Base-by-base conservation (phyloP, 1,140 invertebrate genomes). In the Camponotus floridanus region DNA sequence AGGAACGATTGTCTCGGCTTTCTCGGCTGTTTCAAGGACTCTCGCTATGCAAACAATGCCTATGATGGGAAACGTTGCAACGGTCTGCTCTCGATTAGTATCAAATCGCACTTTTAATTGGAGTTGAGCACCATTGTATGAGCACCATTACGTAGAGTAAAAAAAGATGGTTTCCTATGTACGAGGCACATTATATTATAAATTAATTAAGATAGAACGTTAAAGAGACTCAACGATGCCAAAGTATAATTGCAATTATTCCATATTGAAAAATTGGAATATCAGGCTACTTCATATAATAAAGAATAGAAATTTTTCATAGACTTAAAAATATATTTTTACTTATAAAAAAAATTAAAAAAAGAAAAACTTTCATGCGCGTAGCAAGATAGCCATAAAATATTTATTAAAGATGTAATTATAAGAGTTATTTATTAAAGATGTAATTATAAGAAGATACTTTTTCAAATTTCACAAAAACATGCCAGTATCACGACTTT, bases 21-120 rank as follows among this genome's bases (percentile, higher is more conserved):
- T 81, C 87, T 88, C 68, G 74, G 68, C 48, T 86, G 68, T 64
- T 86, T 76, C 83, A 70, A 88, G 87, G 57, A 88, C 70, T 67
- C 84, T 86, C 70, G 21, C 85, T 87, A 88, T 89, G 87, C 88
- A 81, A 89, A 88, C 76, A 89, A 89, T 68, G 57, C 76, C 76
- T 36, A 71, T 76, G 76, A 80, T 71, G 61, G 85, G 33, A 68
- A 51, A 80, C 68, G 39, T 64, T 84, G 70, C 74, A 86, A 78
- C 61, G 61, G 61, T 51, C 68, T 70, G 70, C 83, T 61, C 70
- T 88, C 73, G 64, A 80, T 57, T 51, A 48, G 78, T 70, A 57
- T 80, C 76, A 33, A 80, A 42, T 79, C 62, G 45, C n/a, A 33
- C 33, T 80, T 80, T 80, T 70, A 80, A 80, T 80, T 80, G 76